Evolutionary conservation across 2,113 vertebrate species (phyloP).

Genomic region (Phalacrocorax aristotelis): DNA sequence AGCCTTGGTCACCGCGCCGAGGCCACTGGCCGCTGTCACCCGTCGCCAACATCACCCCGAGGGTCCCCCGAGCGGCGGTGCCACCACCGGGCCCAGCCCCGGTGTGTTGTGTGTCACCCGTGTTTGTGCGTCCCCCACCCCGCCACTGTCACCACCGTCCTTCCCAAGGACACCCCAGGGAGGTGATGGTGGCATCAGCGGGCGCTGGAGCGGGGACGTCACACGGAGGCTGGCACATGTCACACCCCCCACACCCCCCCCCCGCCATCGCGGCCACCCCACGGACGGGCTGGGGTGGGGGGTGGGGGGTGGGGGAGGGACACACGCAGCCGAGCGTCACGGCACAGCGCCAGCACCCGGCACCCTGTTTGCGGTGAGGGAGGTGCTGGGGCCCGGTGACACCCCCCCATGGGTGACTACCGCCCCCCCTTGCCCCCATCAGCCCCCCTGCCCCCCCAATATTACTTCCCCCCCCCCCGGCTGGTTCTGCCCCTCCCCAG

Average conservation of each 20-base stretch:
- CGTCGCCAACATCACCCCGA: not conserved
- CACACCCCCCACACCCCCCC: not conserved
- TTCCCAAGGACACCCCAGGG: not conserved
- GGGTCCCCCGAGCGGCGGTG: not conserved
- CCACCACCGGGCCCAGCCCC: not conserved
- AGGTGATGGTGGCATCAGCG: not conserved
- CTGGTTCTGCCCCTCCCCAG: too few species aligned
- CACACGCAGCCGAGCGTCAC: too few species aligned
- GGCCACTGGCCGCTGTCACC: not conserved
- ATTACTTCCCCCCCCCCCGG: too few species aligned
- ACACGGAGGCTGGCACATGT: not conserved
- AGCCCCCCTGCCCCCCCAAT: not conserved
- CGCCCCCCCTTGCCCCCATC: too few species aligned
- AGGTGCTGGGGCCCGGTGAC: too few species aligned
- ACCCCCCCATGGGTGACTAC: too few species aligned
- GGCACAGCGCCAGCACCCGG: too few species aligned
- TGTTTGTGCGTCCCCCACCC: not conserved
- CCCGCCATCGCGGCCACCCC: not conserved
- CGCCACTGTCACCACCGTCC: not conserved
- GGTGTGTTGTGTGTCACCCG: too few species aligned
- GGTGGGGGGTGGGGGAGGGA: too few species aligned
- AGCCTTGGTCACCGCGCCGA: not conserved
- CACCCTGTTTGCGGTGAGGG: too few species aligned
- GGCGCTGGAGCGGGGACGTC: not conserved
- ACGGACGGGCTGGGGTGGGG: too few species aligned